Evolutionary conservation across 2,888 invertebrate species (phyloP).

Genomic region (Drosophila phalerata): DNA sequence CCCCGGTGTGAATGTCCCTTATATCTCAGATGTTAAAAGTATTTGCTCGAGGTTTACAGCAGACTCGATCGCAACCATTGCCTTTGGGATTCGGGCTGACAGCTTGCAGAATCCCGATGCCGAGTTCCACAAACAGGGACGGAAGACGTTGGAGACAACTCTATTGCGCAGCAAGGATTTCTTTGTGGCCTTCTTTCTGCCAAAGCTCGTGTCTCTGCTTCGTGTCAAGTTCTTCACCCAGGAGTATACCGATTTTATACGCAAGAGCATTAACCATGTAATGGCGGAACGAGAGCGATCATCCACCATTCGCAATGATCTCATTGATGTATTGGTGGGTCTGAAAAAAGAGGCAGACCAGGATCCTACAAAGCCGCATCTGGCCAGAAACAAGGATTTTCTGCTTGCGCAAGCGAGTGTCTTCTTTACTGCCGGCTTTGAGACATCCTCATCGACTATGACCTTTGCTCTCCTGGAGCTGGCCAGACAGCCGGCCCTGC

Average conservation of each 20-base stretch:
- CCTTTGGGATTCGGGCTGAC: constrained; percentile 83
- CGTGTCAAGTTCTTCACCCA: constrained; percentile 77
- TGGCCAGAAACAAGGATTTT: constrained; percentile 72
- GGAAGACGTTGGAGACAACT: constrained; percentile 66
- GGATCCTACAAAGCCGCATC: constrained; percentile 53
- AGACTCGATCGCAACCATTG: constrained; percentile 83
- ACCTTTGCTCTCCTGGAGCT: constrained; percentile 85
- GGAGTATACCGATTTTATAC: constrained; percentile 83
- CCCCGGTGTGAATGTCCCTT: constrained; percentile 30
- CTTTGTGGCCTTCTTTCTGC: constrained; percentile 80
- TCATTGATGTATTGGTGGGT: constrained; percentile 86
- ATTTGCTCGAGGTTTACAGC: constrained; percentile 80
- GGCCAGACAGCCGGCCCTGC: constrained; percentile 84
- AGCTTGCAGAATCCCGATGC: constrained; percentile 79
- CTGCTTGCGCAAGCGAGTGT: constrained; percentile 83
- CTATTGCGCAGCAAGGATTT: constrained; percentile 75
- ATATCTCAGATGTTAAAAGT: constrained; percentile 78
- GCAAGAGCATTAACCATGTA: constrained; percentile 83
- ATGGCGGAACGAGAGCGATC: constrained; percentile 84
- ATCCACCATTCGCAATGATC: constrained; percentile 85
- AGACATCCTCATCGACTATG: constrained; percentile 85
- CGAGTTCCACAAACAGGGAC: constrained; percentile 81
- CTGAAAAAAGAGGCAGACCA: constrained; percentile 79
- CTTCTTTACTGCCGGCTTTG: constrained; percentile 84
- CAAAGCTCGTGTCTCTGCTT: constrained; percentile 74